Conservation (phyloP, 2,113 vertebrate genomes). For the Gallinago jamesoni region DNA sequence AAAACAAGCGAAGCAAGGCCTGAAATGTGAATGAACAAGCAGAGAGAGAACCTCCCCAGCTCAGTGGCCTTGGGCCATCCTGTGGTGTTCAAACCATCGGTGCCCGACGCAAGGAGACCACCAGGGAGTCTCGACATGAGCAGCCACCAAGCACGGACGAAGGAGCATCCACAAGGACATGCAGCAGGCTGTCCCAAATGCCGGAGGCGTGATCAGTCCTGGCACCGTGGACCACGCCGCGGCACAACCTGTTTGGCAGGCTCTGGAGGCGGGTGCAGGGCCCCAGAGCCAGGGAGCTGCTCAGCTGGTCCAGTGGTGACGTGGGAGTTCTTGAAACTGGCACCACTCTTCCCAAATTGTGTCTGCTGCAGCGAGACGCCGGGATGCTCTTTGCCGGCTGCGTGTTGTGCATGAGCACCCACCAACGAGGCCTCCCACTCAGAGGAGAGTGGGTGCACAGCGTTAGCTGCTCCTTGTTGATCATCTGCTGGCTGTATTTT, state of each 20-base stretch:
- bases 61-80: neutral
- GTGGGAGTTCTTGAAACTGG: constrained; percentile 21
- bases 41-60: neutral
- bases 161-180: neutral
- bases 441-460: fast-evolving
- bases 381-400: neutral
- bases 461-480: neutral
- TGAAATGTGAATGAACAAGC: neutral
- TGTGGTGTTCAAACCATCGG: neutral
- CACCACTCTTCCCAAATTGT: fast-evolving
- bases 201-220: neutral
- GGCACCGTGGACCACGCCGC: neutral
- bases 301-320: neutral
- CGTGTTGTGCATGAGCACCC: neutral
- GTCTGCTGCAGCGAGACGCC: fast-evolving
- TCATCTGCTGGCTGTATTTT: neutral
- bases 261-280: neutral
- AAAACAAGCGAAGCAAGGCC: neutral
- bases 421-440: too few relatives aligned
- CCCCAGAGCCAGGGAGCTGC: constrained; percentile 38
- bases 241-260: constrained; percentile 28
- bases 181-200: neutral
- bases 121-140: neutral
- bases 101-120: neutral
- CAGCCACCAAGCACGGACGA: neutral